Evolutionary conservation across 2,888 invertebrate genomes (phyloP).

Genomic region (Agrochola lota): DNA sequence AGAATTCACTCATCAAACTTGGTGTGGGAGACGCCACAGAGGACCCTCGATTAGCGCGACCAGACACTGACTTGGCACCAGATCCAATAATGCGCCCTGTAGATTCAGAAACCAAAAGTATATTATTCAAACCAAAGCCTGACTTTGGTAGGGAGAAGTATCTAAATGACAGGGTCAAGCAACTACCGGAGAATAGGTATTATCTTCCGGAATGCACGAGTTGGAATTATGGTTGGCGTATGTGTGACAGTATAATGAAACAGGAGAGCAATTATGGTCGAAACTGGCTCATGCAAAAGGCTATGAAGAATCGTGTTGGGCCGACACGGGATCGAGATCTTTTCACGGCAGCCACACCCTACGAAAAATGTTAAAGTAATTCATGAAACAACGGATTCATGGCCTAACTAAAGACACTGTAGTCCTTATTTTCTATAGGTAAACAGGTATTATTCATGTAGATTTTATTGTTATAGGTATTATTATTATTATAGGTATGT

Average conservation of each 20-base stretch:
- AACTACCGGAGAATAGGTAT: slow-evolving; percentile 74
- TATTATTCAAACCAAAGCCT: slow-evolving; percentile 74
- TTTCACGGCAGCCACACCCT: slow-evolving; percentile 64
- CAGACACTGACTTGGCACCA: slow-evolving; percentile 67
- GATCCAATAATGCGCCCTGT: slow-evolving; percentile 79
- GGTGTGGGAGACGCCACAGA: slow-evolving; percentile 74
- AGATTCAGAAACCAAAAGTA: slow-evolving; percentile 66
- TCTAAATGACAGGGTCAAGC: slow-evolving; percentile 67
- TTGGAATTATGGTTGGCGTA: slow-evolving; percentile 78
- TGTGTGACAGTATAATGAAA: slow-evolving; percentile 70
- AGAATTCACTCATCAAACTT: slow-evolving; percentile 67
- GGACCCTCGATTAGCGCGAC: slow-evolving; percentile 73
- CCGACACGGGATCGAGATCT: slow-evolving; percentile 76
- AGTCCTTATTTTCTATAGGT: not conserved
- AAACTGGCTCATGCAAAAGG: slow-evolving; percentile 74
- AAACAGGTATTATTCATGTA: not conserved
- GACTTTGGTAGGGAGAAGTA: slow-evolving; percentile 73
- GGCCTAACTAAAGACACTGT: not conserved
- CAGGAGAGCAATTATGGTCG: slow-evolving; percentile 69
- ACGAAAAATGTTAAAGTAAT: not conserved
- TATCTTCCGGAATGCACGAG: slow-evolving; percentile 75
- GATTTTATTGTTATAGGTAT: not conserved
- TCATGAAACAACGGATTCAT: not conserved
- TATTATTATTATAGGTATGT: not conserved
- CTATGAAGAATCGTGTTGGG: slow-evolving; percentile 72